These are phyloP conservation scores for Oryctes rhinoceros DNA, from an alignment of 1,140 invertebrate genomes.

Conservation along the genomic window DNA sequence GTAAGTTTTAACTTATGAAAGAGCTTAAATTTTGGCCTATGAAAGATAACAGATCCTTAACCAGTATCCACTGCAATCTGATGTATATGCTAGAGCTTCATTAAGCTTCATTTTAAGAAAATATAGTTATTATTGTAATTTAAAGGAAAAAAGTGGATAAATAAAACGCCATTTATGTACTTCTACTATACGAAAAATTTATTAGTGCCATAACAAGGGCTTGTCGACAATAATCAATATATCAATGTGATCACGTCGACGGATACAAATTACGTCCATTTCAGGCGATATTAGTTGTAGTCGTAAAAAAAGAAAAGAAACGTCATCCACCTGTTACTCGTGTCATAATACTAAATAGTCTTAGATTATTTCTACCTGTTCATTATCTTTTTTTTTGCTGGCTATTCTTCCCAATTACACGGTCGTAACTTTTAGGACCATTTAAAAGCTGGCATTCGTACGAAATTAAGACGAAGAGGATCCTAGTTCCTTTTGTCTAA, in stretches of 20 bases:
- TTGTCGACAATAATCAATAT: constrained; percentile 8
- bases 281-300: background rate
- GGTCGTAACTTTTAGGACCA: constrained; percentile 18
- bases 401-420: constrained; percentile 27
- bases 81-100: no score
- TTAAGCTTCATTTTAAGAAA: no score
- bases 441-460: constrained; percentile 26
- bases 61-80: no score
- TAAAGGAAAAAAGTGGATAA: background rate
- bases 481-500: constrained; percentile 24
- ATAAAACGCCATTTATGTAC: background rate
- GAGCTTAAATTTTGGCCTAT: no score
- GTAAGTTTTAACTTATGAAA: no score
- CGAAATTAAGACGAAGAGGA: constrained; percentile 22
- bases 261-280: constrained; percentile 12
- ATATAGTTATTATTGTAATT: no score
- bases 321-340: constrained; percentile 34
- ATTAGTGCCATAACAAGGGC: background rate
- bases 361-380: constrained; percentile 31
- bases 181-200: background rate
- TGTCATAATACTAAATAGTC: constrained; percentile 32
- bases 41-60: no score
- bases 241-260: constrained; percentile 6
- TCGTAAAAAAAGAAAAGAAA: constrained; percentile 34
- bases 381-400: constrained; percentile 25